Evolutionary conservation across 2,888 invertebrate genomes (phyloP).

Genomic region (Calephelis perditalis): DNA sequence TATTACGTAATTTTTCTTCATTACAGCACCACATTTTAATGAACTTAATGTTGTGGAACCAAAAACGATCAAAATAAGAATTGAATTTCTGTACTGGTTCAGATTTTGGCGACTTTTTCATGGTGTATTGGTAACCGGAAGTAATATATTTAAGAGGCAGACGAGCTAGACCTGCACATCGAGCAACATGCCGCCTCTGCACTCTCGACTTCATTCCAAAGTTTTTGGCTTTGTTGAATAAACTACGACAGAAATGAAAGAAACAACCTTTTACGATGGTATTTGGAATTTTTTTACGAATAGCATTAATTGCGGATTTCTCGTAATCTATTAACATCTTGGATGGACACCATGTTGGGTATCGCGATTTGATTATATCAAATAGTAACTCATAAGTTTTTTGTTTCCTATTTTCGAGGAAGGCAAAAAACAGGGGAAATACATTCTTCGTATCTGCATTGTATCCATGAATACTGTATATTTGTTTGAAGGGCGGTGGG

Average conservation of each 20-base stretch:
- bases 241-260: constrained; percentile 20
- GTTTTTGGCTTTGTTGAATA: constrained; percentile 13
- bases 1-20: neutral
- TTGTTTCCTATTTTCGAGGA: constrained; percentile 11
- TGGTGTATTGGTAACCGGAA: constrained; percentile 21
- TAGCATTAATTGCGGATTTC: constrained; percentile 20
- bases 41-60: neutral
- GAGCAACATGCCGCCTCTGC: constrained; percentile 18
- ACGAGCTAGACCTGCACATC: constrained; percentile 25
- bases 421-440: constrained; percentile 14
- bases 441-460: constrained; percentile 3
- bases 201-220: constrained; percentile 13
- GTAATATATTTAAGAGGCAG: constrained; percentile 16
- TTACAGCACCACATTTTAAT: neutral
- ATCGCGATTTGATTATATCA: constrained; percentile 15
- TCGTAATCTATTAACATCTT: constrained; percentile 19
- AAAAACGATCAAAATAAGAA: constrained; percentile 1
- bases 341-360: constrained; percentile 9
- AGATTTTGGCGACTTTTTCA: constrained; percentile 23
- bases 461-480: constrained; percentile 10
- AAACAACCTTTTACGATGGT: constrained; percentile 22
- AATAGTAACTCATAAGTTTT: neutral
- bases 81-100: neutral
- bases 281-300: constrained; percentile 17
- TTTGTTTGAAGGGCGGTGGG: constrained; percentile 14